These are phyloP conservation scores for Chionomys nivalis DNA, from an alignment of 2,113 vertebrate species.

Conservation along the genomic window DNA sequence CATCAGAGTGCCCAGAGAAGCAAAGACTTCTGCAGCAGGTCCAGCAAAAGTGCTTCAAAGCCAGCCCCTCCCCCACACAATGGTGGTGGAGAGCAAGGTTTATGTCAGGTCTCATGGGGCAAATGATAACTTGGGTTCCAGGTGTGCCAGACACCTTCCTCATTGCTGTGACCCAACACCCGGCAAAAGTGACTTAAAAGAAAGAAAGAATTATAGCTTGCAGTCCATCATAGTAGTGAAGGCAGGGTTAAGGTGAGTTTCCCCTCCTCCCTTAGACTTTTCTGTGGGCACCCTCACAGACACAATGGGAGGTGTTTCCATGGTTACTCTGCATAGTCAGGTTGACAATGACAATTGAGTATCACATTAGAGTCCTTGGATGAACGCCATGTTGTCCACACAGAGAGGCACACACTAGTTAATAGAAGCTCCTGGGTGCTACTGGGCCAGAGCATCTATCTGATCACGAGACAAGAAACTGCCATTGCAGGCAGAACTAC, in stretches of 20 bases:
- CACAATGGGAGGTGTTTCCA: background rate
- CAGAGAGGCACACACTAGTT: background rate
- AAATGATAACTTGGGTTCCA: background rate
- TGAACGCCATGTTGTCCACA: background rate
- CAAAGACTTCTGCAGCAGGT: background rate
- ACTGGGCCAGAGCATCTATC: background rate
- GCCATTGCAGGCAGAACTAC: background rate
- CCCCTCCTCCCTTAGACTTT: background rate
- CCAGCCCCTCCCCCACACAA: rapidly evolving
- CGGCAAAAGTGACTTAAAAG: background rate
- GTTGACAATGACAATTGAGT: background rate
- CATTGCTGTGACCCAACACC: too few species aligned
- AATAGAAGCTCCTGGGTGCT: background rate
- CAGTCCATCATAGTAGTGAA: background rate
- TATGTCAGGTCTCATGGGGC: background rate
- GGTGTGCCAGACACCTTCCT: background rate
- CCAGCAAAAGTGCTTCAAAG: background rate
- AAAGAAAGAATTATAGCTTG: background rate
- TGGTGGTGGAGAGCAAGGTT: background rate
- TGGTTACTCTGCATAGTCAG: background rate
- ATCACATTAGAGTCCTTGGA: background rate
- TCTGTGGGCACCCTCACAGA: background rate
- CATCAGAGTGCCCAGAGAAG: background rate
- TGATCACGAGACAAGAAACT: background rate
- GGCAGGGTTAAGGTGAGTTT: background rate